Evolutionary conservation across 2,888 invertebrate species (phyloP).

Genomic region (Netelia inedita): DNA sequence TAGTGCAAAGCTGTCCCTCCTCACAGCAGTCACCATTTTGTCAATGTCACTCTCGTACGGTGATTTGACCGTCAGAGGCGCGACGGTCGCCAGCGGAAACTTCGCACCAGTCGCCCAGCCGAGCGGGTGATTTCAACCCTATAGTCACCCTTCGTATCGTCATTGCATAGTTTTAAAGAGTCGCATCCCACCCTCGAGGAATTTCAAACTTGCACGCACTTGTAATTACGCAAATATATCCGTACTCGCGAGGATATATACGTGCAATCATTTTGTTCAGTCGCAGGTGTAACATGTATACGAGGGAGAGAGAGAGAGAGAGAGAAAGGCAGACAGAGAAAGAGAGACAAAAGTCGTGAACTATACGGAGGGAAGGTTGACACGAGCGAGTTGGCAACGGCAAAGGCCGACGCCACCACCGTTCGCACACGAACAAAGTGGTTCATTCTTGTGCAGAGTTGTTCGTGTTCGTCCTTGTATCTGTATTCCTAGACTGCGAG

Average conservation of each 20-base stretch:
- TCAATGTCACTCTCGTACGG: no score
- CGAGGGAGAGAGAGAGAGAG: background rate
- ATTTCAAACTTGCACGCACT: background rate
- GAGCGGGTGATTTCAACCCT: background rate
- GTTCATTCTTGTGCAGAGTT: conserved; percentile 5
- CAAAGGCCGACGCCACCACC: conserved; percentile 32
- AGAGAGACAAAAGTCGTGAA: conserved; percentile 32
- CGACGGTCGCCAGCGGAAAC: no score
- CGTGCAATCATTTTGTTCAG: background rate
- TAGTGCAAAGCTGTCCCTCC: no score
- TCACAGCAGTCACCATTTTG: no score
- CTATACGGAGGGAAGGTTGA: conserved; percentile 4
- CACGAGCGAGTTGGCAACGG: conserved; percentile 25
- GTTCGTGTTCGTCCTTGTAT: conserved; percentile 39
- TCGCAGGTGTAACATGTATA: conserved; percentile 32
- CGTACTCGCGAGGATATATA: conserved; percentile 3
- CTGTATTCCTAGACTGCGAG: conserved; percentile 27
- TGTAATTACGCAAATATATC: conserved; percentile 34
- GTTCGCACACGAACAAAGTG: conserved; percentile 10
- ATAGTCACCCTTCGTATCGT: background rate
- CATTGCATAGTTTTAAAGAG: background rate
- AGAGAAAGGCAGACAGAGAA: background rate
- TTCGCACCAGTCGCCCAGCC: no score
- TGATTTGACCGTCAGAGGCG: no score
- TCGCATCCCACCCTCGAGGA: conserved; percentile 20